Evolutionary conservation across 2,797 vertebrate species (phyloP).

Genomic region (Tokudaia muenninki): DNA sequence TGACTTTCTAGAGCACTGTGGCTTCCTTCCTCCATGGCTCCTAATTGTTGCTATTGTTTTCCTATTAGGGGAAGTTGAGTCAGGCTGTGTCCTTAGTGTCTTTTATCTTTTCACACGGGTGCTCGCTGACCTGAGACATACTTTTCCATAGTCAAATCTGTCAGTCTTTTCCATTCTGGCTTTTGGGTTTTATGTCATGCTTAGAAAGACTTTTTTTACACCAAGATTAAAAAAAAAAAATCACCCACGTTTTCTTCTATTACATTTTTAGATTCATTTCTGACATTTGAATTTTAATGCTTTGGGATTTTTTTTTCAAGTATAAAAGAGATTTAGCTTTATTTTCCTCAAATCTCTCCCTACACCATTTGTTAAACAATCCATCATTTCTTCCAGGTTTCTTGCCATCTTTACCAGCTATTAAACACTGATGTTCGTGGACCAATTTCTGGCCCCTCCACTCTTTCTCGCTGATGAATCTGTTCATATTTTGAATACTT

Average conservation of each 20-base stretch:
- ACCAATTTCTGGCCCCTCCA: constrained; percentile 59
- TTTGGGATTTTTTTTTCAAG: constrained; percentile 65
- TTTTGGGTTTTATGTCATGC: constrained; percentile 46
- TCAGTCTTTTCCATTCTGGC: neutral
- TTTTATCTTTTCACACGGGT: neutral
- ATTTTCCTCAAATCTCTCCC: constrained; percentile 49
- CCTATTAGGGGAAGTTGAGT: neutral
- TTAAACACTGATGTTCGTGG: neutral
- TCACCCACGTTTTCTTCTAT: constrained; percentile 66
- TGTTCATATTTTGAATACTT: constrained; percentile 78
- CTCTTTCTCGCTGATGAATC: constrained; percentile 60
- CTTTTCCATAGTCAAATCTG: neutral
- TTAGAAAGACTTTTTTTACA: constrained; percentile 58
- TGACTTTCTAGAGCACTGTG: neutral
- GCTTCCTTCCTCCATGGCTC: neutral
- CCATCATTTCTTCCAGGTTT: constrained; percentile 41
- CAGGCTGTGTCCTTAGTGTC: neutral
- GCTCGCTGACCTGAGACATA: neutral
- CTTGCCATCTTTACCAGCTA: constrained; percentile 65
- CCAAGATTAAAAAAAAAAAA: constrained; percentile 52
- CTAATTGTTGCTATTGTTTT: neutral
- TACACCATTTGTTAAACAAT: constrained; percentile 66
- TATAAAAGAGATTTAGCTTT: constrained; percentile 59
- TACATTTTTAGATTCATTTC: constrained; percentile 70
- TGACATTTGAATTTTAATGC: constrained; percentile 73